Evolutionary conservation across 2,113 vertebrate species (phyloP).

Genomic region (Uropsilus gracilis): DNA sequence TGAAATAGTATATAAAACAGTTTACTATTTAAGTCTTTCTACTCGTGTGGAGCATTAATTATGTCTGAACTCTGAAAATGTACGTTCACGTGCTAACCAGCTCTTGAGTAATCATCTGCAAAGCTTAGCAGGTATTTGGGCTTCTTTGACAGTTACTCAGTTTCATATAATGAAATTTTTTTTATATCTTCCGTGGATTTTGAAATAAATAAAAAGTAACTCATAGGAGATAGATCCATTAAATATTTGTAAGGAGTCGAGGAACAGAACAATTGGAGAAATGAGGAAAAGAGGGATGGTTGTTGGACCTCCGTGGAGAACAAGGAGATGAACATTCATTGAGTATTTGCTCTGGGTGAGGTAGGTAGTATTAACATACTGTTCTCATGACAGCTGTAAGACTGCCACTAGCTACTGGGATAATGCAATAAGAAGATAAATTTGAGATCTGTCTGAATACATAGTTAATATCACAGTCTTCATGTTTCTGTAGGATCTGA

Average conservation of each 20-base stretch:
- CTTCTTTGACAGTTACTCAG: neutral
- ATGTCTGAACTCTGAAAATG: neutral
- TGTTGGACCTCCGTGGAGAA: neutral
- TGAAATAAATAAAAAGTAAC: conserved; percentile 52
- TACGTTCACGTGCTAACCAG: neutral
- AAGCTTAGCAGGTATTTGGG: neutral
- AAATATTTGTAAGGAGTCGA: conserved; percentile 50
- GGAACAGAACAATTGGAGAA: conserved; percentile 42
- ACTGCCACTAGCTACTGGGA: neutral
- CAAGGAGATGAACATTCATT: neutral
- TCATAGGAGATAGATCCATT: conserved; percentile 13
- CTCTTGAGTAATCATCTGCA: neutral
- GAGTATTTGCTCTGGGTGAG: neutral
- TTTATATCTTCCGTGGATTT: conserved; percentile 42
- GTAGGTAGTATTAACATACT: neutral
- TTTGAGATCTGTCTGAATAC: neutral
- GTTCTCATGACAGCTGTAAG: neutral
- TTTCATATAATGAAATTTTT: neutral
- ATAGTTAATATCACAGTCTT: neutral
- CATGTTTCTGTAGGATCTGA: neutral
- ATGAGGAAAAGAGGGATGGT: conserved; percentile 1
- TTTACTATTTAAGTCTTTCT: conserved; percentile 65
- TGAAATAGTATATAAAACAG: conserved; percentile 64
- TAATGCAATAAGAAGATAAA: conserved; percentile 8
- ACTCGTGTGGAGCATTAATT: conserved; percentile 62